A percentile compares a stretch with the other conserved stretches of the same genome.
These are phyloP conservation scores for Pantherophis guttatus DNA, from an alignment of 2,113 vertebrate species.

Conservation along the genomic window DNA sequence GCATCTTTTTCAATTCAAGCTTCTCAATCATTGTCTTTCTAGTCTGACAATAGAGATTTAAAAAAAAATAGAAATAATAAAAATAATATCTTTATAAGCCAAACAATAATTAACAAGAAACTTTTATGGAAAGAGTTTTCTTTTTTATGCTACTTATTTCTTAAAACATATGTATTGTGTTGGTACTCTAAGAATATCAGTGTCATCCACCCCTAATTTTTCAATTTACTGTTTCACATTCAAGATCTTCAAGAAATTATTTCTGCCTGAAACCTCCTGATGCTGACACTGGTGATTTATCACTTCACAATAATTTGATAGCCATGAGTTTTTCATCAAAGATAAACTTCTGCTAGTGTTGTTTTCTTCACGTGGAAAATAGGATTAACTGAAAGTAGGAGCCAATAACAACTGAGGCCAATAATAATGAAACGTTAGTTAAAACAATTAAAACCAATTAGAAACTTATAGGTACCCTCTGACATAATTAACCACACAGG, in stretches of 20 bases:
- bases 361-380: not conserved
- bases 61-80: not conserved
- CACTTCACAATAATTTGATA: not conserved
- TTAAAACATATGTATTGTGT: not conserved
- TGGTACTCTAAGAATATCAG: not conserved
- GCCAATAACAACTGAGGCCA: not conserved
- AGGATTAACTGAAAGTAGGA: not conserved
- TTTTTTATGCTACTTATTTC: not conserved
- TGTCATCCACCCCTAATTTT: not conserved
- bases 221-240: not conserved
- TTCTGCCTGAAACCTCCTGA: not conserved
- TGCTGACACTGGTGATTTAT: not conserved
- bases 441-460: not conserved
- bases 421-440: not conserved
- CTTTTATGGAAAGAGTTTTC: not conserved
- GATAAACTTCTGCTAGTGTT: not conserved
- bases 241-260: not conserved
- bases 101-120: not conserved
- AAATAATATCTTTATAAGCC: not conserved
- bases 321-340: not conserved
- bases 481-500: not conserved
- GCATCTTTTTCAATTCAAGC: not conserved
- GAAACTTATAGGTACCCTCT: not conserved
- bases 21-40: not conserved
- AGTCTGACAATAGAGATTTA: not conserved